These are phyloP conservation scores for Spodoptera exigua DNA, from an alignment of 2,888 invertebrate genomes.

Conservation along the genomic window DNA sequence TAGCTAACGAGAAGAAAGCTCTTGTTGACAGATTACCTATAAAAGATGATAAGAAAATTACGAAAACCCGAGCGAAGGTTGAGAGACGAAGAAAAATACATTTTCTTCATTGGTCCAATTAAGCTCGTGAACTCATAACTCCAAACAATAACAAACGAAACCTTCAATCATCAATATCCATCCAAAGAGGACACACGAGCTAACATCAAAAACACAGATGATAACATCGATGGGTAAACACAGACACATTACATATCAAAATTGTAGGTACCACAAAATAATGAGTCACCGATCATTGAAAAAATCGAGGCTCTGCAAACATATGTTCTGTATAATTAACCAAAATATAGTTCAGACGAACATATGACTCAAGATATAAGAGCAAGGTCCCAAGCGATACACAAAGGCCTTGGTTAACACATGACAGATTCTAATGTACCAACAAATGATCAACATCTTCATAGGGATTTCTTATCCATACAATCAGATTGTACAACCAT, in stretches of 20 bases:
- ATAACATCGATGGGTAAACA: slow-evolving; percentile 15
- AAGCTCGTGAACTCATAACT: slow-evolving; percentile 13
- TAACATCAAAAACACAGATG: slow-evolving; percentile 14
- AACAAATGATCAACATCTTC: slow-evolving; percentile 24
- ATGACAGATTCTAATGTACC: slow-evolving; percentile 44
- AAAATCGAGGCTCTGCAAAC: slow-evolving; percentile 29
- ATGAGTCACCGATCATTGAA: slow-evolving; percentile 42
- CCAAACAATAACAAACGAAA: slow-evolving; percentile 13
- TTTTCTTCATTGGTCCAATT: slow-evolving; percentile 25
- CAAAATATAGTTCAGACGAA: slow-evolving; percentile 40
- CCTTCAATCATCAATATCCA: slow-evolving; percentile 5
- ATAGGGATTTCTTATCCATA: slow-evolving; percentile 34
- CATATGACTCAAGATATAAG: slow-evolving; percentile 55
- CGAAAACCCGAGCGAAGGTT: slow-evolving; percentile 15
- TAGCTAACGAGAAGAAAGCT: slow-evolving; percentile 30
- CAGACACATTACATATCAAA: slow-evolving; percentile 32
- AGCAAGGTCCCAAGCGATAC: slow-evolving; percentile 64
- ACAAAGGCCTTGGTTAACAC: slow-evolving; percentile 58
- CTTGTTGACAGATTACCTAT: slow-evolving; percentile 19
- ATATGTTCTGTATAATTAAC: slow-evolving; percentile 52
- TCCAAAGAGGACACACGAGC: background rate
- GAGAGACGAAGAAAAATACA: slow-evolving; percentile 15
- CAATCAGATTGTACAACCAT: slow-evolving; percentile 9
- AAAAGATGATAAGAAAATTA: slow-evolving; percentile 18
- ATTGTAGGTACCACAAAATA: slow-evolving; percentile 34